Evolutionary conservation across 2,888 invertebrate genomes (phyloP), one percentile per base, ranked within the genome.

Genomic region (Synanthedon myopaeformis): DNA sequence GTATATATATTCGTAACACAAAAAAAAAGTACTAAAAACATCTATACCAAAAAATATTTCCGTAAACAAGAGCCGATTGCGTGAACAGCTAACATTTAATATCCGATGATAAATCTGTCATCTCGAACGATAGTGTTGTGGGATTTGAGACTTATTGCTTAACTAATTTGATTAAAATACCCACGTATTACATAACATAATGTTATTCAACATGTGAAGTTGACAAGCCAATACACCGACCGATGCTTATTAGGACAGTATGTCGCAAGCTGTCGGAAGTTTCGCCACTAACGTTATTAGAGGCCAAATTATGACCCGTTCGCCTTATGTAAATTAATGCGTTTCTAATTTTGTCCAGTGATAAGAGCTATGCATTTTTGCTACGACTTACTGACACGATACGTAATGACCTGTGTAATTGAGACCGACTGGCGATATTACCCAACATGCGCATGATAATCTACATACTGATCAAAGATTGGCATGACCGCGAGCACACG

Each of bases 231-330:
- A 74, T 52, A 49, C 69, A 60, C 72, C 70, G 69, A 70, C 71
- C 70, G 72, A 75, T 76, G 75, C 67, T 64, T 72, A 71, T 64
- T 75, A 64, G 65, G 61, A 41, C 28, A 65, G 63, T 66, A 63
- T 79, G 75, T 77, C 68, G 77, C 74, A 78, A 81, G 69, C 63
- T 67, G 70, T 73, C 76, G 79, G 82, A 82, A 77, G 78, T 86
- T 83, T 82, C 84, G 62, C 76, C 77, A 84, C 63, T 17, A 49
- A 19, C 17, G 17, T 45, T 45, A 45, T 45, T 68, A 72, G 66
- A 69, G 65, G 72, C 66, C 66, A 72, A 76, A 74, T 77, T 76
- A 78, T 56, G 55, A 67, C 35, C 69, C 62, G 59, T 63, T 62
- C 65, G 67, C 63, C 69, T 76, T 77, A 76, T 74, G 70, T 74